Evolutionary conservation across 1,140 invertebrate genomes (phyloP).

Genomic region (Leptonema lineaticorne): DNA sequence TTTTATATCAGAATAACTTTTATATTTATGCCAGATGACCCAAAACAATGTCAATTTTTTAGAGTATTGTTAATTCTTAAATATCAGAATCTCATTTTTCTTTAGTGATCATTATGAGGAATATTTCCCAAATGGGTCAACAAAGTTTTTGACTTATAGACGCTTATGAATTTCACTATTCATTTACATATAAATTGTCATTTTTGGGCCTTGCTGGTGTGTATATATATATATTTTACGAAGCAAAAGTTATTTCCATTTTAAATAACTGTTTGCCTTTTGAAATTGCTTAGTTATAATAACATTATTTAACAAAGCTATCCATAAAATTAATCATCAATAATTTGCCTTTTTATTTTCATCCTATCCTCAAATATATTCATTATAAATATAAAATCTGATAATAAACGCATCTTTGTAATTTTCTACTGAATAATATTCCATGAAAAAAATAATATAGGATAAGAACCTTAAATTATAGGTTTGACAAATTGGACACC

Average conservation of each 20-base stretch:
- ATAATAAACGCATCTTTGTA: too few relatives aligned
- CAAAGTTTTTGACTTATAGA: neutral
- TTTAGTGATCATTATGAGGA: neutral
- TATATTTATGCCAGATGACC: neutral
- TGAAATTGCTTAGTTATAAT: slow-evolving; percentile 38
- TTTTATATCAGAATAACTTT: slow-evolving; percentile 33
- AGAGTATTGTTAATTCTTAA: too few relatives aligned
- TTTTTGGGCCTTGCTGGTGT: neutral
- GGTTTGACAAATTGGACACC: too few relatives aligned
- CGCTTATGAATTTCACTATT: neutral
- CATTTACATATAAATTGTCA: too few relatives aligned
- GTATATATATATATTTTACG: slow-evolving; percentile 4
- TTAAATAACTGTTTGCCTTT: slow-evolving; percentile 26
- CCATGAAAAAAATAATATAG: too few relatives aligned
- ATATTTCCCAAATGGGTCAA: neutral
- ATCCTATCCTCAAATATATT: neutral
- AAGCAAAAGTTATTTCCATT: slow-evolving; percentile 7
- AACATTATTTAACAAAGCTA: slow-evolving; percentile 39
- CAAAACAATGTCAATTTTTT: neutral
- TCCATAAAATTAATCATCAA: slow-evolving; percentile 39
- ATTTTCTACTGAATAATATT: too few relatives aligned
- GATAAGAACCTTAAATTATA: too few relatives aligned
- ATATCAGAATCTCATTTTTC: neutral
- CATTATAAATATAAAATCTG: too few relatives aligned
- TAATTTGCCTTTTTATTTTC: slow-evolving; percentile 25